Base-by-base conservation (phyloP, 2,888 invertebrate genomes). In the Tenthredo distinguenda region DNA sequence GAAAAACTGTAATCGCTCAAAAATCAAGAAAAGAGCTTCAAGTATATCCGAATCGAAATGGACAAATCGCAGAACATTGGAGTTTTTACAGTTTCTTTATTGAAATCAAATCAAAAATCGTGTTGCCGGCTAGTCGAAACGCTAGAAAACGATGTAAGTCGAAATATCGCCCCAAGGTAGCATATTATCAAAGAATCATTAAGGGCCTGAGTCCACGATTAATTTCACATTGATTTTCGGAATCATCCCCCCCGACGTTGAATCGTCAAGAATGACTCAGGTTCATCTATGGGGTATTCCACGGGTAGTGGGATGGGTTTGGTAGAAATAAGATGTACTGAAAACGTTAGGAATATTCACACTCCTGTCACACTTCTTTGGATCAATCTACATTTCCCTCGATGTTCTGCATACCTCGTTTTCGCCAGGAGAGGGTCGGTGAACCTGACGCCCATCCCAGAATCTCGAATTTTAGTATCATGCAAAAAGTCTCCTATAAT, bases 131-230 rank as follows among this genome's bases (percentile, higher is more conserved):
- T 90, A 1, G 72, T 91, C 76, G 89, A 87, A 85, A 89, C 87
- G 15, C 88, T 92, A 47, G 88, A 90, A 77, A 91, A 89, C 87
- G 90, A 90, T 79, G 91, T 92, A 85, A 90, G 85, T 71, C 12
- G 21, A 43, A 34, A 34, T n/a, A 21, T 34, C 9, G 18, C 34
- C 12, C 15, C 68, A 72, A 40, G 1, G 7, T 55, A 6, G n/a
- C 9, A 72, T 5, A 40, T 40, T 2, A 72, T 72, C n/a, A 37
- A 37, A 72, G 12, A n/a, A 72, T 72, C n/a, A 72, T 72, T n/a
- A 37, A n/a, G 7, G n/a, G n/a, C 55, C 7, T 37, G 3, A 37
- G 1, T 47, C 43, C 12, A 47, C 43, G 12, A 47, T 1, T 47
- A 9, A 47, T n/a, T 18, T n/a, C 6, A 55, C 18, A 55, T 6